Percentiles rank a stretch among this genome's conserved stretches.
These are phyloP conservation scores for Aphelocoma californica DNA, from an alignment of 2,797 vertebrate genomes.

Conservation along the genomic window DNA sequence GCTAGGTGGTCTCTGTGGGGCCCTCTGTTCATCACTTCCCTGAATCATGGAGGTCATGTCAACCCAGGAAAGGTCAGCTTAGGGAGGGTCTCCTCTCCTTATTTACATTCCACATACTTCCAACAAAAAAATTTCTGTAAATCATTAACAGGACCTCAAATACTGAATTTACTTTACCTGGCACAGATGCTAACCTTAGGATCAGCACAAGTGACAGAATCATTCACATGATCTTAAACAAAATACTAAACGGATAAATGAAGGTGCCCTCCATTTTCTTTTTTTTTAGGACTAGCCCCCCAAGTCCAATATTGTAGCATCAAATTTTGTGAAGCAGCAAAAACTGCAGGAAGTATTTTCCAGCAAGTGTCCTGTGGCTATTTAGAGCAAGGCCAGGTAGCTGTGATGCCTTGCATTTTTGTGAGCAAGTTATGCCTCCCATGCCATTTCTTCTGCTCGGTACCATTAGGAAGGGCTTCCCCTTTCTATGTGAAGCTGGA, in stretches of 20 bases:
- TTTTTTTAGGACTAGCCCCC: neutral
- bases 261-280: neutral
- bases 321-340: neutral
- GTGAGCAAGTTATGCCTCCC: neutral
- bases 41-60: neutral
- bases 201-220: neutral
- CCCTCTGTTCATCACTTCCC: neutral
- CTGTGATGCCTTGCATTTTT: neutral
- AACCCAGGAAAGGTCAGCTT: neutral
- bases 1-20: neutral
- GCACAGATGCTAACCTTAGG: neutral
- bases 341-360: neutral
- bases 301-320: rapidly evolving
- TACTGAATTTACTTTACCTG: neutral
- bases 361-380: neutral
- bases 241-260: neutral
- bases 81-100: neutral
- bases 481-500: neutral
- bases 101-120: neutral
- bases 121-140: neutral
- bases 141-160: neutral
- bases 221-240: neutral
- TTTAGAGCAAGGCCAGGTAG: neutral
- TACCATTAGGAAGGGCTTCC: neutral
- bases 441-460: neutral